A percentile compares a stretch with the other conserved stretches of the same genome.
Evolutionary conservation across 2,888 invertebrate species (phyloP).

Genomic region (Torymus tubicola): DNA sequence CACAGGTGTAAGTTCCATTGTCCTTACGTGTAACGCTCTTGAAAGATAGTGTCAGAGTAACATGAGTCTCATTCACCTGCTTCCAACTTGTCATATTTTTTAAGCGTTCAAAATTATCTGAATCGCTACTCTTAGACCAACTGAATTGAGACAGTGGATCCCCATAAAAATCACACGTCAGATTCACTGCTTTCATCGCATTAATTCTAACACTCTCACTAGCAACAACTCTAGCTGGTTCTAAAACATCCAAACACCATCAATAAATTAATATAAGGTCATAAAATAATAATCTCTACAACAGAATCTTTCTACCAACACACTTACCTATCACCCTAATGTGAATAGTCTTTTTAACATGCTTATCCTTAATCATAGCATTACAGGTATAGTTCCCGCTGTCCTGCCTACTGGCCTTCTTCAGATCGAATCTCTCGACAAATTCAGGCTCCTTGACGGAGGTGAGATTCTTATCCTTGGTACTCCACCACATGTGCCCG

Average conservation of each 20-base stretch:
- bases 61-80: slow-evolving; percentile 79
- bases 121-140: slow-evolving; percentile 80
- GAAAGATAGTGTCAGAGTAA: slow-evolving; percentile 80
- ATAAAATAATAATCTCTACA: neutral
- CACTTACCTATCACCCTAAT: slow-evolving; percentile 73
- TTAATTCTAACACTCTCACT: slow-evolving; percentile 77
- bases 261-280: too few species aligned
- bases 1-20: slow-evolving; percentile 82
- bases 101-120: slow-evolving; percentile 72
- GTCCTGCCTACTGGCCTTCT: slow-evolving; percentile 79
- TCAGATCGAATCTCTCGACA: slow-evolving; percentile 78
- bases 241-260: slow-evolving; percentile 63
- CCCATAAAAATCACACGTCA: slow-evolving; percentile 80
- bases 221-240: slow-evolving; percentile 76
- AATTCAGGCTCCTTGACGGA: slow-evolving; percentile 70
- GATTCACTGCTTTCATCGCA: slow-evolving; percentile 77
- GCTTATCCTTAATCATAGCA: slow-evolving; percentile 75
- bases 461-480: slow-evolving; percentile 79
- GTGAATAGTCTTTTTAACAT: slow-evolving; percentile 68
- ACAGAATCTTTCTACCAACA: neutral
- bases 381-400: slow-evolving; percentile 81
- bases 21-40: slow-evolving; percentile 82
- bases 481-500: slow-evolving; percentile 80
- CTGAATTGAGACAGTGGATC: slow-evolving; percentile 79
- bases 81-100: slow-evolving; percentile 73